phyloP scores from a whole-genome alignment of 1,140 invertebrate genomes.

The Euwallacea fornicatus region DNA sequence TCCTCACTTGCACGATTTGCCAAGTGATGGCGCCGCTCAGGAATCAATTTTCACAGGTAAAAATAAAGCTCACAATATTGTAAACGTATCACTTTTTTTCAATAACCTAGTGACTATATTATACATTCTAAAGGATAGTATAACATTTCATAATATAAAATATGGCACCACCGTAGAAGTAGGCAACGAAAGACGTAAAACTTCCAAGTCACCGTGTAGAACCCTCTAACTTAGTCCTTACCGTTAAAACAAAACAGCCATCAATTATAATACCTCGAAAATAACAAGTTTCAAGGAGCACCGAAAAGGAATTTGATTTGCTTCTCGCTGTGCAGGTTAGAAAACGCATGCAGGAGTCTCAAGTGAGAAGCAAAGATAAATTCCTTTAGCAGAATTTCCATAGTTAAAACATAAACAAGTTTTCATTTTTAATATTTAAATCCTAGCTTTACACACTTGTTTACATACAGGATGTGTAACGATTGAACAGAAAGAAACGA shows the following conservation, averaged over 20 bases:
- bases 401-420: no score
- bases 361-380: no score
- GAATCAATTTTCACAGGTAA: no score
- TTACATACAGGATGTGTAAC: no score
- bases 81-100: constrained; percentile 35
- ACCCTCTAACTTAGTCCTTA: not conserved
- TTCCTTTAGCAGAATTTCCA: no score
- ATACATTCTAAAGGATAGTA: constrained; percentile 23
- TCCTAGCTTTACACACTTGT: not conserved
- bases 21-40: no score
- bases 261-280: not conserved
- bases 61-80: constrained; percentile 1
- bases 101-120: constrained; percentile 25
- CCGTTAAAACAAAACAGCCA: not conserved
- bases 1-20: no score
- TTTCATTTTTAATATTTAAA: no score
- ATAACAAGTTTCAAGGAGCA: not conserved
- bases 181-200: constrained; percentile 21
- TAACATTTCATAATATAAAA: constrained; percentile 31
- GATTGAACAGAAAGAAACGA: no score
- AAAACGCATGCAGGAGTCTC: no score
- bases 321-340: no score
- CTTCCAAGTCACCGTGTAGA: not conserved
- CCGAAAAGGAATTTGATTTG: not conserved
- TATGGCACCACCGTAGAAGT: constrained; percentile 29